Evolutionary conservation across 1,140 invertebrate species (phyloP), one percentile per base, ranked within the genome.

Genomic region (Cardiocondyla obscurior): DNA sequence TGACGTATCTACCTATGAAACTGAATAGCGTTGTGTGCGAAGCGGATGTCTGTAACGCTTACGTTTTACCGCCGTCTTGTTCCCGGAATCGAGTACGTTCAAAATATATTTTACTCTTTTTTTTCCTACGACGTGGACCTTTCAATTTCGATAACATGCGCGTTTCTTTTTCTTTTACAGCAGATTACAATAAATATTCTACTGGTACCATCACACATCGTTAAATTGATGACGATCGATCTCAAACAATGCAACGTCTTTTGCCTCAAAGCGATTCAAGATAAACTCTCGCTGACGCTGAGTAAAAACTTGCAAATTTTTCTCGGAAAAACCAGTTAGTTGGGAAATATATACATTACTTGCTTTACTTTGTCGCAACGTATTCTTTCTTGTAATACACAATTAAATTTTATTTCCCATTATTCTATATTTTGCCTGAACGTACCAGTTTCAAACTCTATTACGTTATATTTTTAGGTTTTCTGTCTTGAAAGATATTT

Each of bases 231-330:
- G 42, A 88, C 90, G 14, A 19, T 89, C 82, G 87, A 88, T 85
- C 65, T 82, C 46, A 88, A 87, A 57, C 84, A 85, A 2, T 92
- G 91, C 77, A 91, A 91, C 5, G 79, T 92, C 25, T 82, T 87
- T 2, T 92, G 92, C 57, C 90, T 89, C 6, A 90, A 91, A 88
- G 90, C 91, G 3, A 77, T 92, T 62, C 92, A 92, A 36, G 90
- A 92, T 53, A 92, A 92, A 89, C 74, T 92, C 49, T 81, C 90
- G 7, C 36, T 91, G 65, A 33, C 91, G 36, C 62, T 92, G 7
- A 91, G 87, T 46, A 85, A 76, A 76, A 92, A 92, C 82, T 83
- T 92, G 49, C 81, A 84, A 72, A 86, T 70, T 12, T 62, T 92
- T 39, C 67, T 92, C 3, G 86, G 72, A 53, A 90, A 90, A 57